Percentiles rank a stretch among this genome's conserved stretches.
These are phyloP conservation scores for Metacarcinus magister DNA, from an alignment of 2,888 invertebrate genomes.

Conservation along the genomic window DNA sequence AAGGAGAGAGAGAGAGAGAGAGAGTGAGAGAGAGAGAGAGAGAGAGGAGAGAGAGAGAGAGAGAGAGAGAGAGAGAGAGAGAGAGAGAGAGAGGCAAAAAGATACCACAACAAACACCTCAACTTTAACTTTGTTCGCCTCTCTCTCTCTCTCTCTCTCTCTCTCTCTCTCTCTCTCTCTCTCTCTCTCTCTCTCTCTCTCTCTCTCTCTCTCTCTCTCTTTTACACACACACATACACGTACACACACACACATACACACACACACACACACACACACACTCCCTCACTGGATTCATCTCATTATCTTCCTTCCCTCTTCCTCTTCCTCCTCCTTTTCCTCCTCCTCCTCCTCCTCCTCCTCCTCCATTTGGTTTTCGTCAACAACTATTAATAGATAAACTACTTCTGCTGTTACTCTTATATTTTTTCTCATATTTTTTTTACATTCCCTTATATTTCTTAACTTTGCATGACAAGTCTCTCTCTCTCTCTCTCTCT, in stretches of 20 bases:
- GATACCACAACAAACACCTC: background rate
- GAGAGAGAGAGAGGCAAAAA: background rate
- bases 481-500: constrained; percentile 47
- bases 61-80: background rate
- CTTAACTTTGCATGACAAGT: too few species aligned
- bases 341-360: background rate
- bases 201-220: too few species aligned
- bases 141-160: background rate
- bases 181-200: too few species aligned
- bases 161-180: background rate
- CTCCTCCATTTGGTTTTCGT: too few species aligned
- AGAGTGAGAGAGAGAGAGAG: background rate
- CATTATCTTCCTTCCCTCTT: background rate
- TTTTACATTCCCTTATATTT: too few species aligned
- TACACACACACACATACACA: too few species aligned
- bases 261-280: background rate
- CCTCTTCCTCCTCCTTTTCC: constrained; percentile 26
- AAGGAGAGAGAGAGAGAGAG: constrained; percentile 2
- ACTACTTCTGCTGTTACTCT: background rate
- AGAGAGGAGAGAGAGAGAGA: background rate
- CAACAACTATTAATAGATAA: background rate
- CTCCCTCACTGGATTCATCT: background rate
- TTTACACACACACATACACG: background rate
- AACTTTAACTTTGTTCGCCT: constrained; percentile 5
- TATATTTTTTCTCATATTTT: background rate